phyloP scores from a whole-genome alignment of 1,140 invertebrate species.

The Vanessa atalanta region DNA sequence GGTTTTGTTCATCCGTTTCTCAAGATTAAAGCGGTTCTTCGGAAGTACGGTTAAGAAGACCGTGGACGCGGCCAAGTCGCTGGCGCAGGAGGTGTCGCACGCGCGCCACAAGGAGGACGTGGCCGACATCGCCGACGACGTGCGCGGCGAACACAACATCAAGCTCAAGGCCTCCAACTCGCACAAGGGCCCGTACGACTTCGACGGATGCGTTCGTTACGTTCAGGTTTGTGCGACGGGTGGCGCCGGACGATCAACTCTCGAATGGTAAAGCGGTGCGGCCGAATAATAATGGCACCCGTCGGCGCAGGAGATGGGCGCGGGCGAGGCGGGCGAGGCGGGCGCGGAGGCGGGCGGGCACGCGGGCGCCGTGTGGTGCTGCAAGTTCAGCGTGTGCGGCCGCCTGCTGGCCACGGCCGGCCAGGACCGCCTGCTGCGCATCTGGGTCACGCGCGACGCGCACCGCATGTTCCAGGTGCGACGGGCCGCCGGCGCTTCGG shows the following conservation, averaged over 20 bases:
- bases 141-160: constrained; percentile 90
- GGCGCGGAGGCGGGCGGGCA: constrained; percentile 75
- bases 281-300: no score
- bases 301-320: constrained; percentile 86
- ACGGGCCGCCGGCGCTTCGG: no score
- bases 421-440: constrained; percentile 94
- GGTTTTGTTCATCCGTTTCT: not conserved
- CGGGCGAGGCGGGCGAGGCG: constrained; percentile 84
- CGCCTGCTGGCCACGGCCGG: constrained; percentile 96
- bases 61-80: constrained; percentile 93
- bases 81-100: constrained; percentile 93
- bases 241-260: no score
- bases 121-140: constrained; percentile 92
- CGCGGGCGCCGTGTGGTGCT: constrained; percentile 97
- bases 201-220: constrained; percentile 87
- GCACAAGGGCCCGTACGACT: constrained; percentile 98
- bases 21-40: constrained; percentile 90
- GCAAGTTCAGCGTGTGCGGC: constrained; percentile 98
- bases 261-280: no score
- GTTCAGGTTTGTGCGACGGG: constrained; percentile 84
- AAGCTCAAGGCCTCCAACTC: constrained; percentile 96
- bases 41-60: constrained; percentile 93
- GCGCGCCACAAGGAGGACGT: constrained; percentile 92
- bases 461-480: constrained; percentile 91
- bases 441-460: constrained; percentile 96